phyloP scores from a whole-genome alignment of 2,113 vertebrate genomes.

The Embiotoca jacksoni region DNA sequence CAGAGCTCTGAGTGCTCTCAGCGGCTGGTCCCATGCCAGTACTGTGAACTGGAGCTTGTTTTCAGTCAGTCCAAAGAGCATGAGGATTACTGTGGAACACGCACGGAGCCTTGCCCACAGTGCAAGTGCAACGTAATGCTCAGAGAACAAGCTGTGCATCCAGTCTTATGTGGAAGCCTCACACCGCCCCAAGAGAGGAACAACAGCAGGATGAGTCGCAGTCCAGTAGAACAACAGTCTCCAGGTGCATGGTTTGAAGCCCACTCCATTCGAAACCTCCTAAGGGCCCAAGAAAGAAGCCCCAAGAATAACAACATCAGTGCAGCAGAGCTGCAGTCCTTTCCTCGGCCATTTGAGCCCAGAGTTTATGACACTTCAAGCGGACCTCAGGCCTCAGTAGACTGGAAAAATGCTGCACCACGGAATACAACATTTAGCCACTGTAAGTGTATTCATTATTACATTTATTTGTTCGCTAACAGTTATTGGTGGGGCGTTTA shows the following conservation, averaged over 20 bases:
- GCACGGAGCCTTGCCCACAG: slow-evolving; percentile 89
- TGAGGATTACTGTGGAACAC: slow-evolving; percentile 93
- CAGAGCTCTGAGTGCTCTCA: slow-evolving; percentile 89
- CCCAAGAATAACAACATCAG: slow-evolving; percentile 80
- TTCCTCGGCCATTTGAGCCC: slow-evolving; percentile 63
- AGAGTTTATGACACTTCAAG: slow-evolving; percentile 70
- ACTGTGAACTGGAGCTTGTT: slow-evolving; percentile 91
- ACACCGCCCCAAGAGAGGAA: slow-evolving; percentile 78
- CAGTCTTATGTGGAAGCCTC: slow-evolving; percentile 84
- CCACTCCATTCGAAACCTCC: slow-evolving; percentile 71
- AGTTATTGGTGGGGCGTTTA: too few relatives aligned
- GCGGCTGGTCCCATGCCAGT: slow-evolving; percentile 89
- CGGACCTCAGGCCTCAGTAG: slow-evolving; percentile 51
- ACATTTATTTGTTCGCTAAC: neutral
- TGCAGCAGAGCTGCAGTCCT: slow-evolving; percentile 67
- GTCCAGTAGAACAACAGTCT: slow-evolving; percentile 60
- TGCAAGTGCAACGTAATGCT: slow-evolving; percentile 91
- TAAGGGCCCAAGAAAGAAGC: slow-evolving; percentile 79
- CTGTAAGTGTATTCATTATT: slow-evolving; percentile 69
- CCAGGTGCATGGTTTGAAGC: slow-evolving; percentile 79
- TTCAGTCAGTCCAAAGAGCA: slow-evolving; percentile 90
- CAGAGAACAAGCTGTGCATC: slow-evolving; percentile 88
- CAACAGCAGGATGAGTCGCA: slow-evolving; percentile 61
- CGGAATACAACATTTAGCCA: slow-evolving; percentile 77
- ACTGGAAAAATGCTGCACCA: slow-evolving; percentile 73